Evolutionary conservation across 2,113 vertebrate genomes (phyloP).

Genomic region (Echinops telfairi): DNA sequence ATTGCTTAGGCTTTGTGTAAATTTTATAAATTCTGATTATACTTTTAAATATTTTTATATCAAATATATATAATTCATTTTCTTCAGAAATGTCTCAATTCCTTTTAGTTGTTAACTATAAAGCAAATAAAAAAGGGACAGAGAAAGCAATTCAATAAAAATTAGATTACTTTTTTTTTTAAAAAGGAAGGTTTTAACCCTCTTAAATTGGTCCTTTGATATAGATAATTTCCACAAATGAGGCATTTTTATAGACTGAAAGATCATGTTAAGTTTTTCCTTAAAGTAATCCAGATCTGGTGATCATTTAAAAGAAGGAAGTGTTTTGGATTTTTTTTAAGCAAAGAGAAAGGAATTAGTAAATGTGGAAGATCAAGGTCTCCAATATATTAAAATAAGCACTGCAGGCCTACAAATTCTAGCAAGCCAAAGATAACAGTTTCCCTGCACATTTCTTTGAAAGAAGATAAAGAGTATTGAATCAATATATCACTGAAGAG

Average conservation of each 20-base stretch:
- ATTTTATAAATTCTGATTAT: constrained; percentile 64
- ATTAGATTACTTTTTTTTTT: constrained; percentile 62
- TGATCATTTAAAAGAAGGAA: constrained; percentile 65
- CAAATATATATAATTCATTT: constrained; percentile 53
- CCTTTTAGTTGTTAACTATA: constrained; percentile 28
- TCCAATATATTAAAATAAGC: constrained; percentile 82
- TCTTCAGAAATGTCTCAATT: constrained; percentile 59
- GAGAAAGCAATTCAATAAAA: constrained; percentile 77
- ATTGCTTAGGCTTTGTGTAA: neutral
- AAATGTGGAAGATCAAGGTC: constrained; percentile 77
- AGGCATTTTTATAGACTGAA: constrained; percentile 71
- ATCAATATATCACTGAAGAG: constrained; percentile 90
- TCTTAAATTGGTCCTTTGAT: constrained; percentile 71
- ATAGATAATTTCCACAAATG: constrained; percentile 70
- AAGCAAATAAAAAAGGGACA: constrained; percentile 71
- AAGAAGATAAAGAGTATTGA: constrained; percentile 84
- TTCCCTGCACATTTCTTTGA: constrained; percentile 83
- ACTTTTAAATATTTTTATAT: constrained; percentile 39
- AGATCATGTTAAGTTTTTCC: constrained; percentile 63
- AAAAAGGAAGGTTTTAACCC: constrained; percentile 71
- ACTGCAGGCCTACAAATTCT: constrained; percentile 79
- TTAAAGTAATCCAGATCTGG: constrained; percentile 66
- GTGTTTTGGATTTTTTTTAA: constrained; percentile 72
- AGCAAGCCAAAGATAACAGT: constrained; percentile 79
- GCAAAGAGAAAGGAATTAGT: constrained; percentile 78